A percentile compares a stretch with the other conserved stretches of the same genome.
phyloP scores from a whole-genome alignment of 2,797 vertebrate species.

The Xenopus petersii region DNA sequence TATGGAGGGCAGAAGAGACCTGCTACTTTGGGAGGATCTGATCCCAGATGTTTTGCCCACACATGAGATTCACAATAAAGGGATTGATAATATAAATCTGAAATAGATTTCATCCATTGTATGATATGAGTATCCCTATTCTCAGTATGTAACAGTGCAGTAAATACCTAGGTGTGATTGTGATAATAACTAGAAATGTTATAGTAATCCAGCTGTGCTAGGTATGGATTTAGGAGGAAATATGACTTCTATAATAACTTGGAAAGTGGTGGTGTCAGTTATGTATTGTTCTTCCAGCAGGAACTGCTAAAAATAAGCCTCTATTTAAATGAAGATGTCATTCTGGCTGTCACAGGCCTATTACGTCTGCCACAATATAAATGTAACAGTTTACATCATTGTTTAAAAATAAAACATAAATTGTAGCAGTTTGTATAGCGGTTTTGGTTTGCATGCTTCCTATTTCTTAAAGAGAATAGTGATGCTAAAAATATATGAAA shows the following conservation, averaged over 20 bases:
- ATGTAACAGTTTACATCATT: not conserved
- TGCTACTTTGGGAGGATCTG: no score
- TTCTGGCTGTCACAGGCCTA: not conserved
- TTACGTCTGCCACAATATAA: not conserved
- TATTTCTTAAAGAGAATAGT: not conserved
- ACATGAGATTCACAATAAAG: no score
- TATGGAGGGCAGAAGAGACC: no score
- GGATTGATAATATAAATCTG: no score
- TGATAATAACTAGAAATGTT: not conserved
- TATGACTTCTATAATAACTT: not conserved
- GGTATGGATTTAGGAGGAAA: slow-evolving; percentile 1
- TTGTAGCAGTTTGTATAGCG: slow-evolving; percentile 6
- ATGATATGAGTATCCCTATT: no score
- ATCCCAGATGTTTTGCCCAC: no score
- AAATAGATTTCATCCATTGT: no score
- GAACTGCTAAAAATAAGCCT: slow-evolving; percentile 6
- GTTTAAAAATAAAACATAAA: not conserved
- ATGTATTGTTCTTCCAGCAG: not conserved
- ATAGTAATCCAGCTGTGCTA: not conserved
- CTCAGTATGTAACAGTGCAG: no score
- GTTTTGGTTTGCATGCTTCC: not conserved
- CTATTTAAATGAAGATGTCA: slow-evolving; percentile 6
- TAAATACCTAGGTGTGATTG: no score
- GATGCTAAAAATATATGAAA: no score
- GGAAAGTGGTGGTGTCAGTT: not conserved